A percentile compares a stretch with the other conserved stretches of the same genome.
phyloP scores from a whole-genome alignment of 37 sponge, comb jelly and placozoan genomes.

The Eunapius fragilis region DNA sequence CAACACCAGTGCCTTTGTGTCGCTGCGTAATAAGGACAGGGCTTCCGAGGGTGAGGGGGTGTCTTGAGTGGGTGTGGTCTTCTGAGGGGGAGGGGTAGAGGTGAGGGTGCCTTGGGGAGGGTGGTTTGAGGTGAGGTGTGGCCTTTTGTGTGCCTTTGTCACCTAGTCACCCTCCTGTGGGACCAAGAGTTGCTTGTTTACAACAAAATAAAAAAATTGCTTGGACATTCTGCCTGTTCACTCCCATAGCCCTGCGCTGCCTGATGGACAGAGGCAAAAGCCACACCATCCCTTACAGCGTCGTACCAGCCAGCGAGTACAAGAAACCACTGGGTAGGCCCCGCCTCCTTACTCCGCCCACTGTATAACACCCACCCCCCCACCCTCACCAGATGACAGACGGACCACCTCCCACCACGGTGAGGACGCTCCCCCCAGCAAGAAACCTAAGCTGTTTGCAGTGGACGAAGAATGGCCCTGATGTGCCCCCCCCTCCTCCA shows the following conservation, averaged over 20 bases:
- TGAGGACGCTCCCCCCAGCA: neutral
- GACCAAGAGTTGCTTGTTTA: too few species aligned
- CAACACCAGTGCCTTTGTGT: neutral
- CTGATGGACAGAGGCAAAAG: neutral
- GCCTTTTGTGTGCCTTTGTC: neutral
- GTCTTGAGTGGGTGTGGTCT: neutral
- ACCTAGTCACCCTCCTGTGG: neutral
- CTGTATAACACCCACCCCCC: neutral
- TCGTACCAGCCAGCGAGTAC: neutral
- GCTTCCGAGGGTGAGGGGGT: neutral
- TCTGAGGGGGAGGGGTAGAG: too few species aligned
- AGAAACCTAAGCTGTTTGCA: neutral
- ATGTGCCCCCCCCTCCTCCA: neutral
- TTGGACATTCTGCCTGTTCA: neutral
- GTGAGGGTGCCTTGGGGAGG: too few species aligned
- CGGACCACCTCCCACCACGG: neutral
- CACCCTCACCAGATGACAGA: neutral
- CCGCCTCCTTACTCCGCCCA: neutral
- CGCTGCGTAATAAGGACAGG: neutral
- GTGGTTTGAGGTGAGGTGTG: too few species aligned
- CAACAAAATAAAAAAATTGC: too few species aligned
- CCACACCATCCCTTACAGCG: neutral
- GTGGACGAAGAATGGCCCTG: neutral
- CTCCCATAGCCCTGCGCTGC: neutral
- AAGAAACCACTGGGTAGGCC: neutral